These are phyloP conservation scores for Caenorhabditis sinica DNA, from an alignment of 2,888 invertebrate genomes.

Conservation along the genomic window DNA sequence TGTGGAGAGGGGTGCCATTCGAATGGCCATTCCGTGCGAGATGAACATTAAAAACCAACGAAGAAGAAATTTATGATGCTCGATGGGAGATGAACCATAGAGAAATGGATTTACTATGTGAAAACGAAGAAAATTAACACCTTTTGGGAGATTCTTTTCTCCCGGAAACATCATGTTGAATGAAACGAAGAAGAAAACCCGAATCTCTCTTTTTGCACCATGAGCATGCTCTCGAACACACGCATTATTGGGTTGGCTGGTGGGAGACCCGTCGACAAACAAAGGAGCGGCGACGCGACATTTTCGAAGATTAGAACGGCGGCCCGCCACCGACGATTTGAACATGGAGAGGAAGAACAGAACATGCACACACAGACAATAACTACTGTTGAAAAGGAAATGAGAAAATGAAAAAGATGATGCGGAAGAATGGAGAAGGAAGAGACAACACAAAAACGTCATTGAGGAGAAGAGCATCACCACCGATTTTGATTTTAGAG, in stretches of 20 bases:
- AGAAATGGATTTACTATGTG: not conserved
- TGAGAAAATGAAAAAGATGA: conserved; percentile 22
- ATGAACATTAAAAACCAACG: conserved; percentile 34
- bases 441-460: conserved; percentile 10
- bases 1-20: not conserved
- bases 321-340: conserved; percentile 2
- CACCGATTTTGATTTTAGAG: not conserved
- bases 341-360: conserved; percentile 9
- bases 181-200: no score
- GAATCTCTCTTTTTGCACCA: not conserved
- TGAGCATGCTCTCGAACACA: conserved; percentile 52
- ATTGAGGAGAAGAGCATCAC: not conserved
- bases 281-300: conserved; percentile 54
- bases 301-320: conserved; percentile 55
- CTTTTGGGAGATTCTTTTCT: not conserved
- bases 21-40: conserved; percentile 41
- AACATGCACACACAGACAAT: conserved; percentile 41
- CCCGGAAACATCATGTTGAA: not conserved
- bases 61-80: conserved; percentile 34
- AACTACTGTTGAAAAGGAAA: conserved; percentile 46
- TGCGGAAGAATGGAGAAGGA: conserved; percentile 6
- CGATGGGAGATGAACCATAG: conserved; percentile 40
- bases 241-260: conserved; percentile 44
- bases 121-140: not conserved
- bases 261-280: conserved; percentile 39